Conservation (phyloP, 2,888 invertebrate genomes). For the Andrena hattorfiana region DNA sequence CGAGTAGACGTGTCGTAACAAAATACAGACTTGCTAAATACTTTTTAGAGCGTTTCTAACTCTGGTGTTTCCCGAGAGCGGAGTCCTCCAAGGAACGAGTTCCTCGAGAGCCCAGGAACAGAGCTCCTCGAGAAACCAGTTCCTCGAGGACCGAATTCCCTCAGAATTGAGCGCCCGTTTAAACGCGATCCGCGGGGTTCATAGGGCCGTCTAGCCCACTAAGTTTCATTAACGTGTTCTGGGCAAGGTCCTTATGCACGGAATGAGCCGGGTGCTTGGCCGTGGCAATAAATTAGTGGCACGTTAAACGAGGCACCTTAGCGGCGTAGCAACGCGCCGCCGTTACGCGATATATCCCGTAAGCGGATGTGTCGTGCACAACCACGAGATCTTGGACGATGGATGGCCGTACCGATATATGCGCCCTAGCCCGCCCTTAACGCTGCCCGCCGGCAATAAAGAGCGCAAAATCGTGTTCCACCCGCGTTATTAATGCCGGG, state of each 20-base stretch:
- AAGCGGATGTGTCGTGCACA: constrained; percentile 75
- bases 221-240: constrained; percentile 65
- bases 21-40: too few relatives aligned
- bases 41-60: too few relatives aligned
- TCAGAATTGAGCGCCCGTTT: constrained; percentile 19
- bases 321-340: constrained; percentile 55
- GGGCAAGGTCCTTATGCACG: constrained; percentile 43
- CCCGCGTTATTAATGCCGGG: constrained; percentile 72
- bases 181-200: constrained; percentile 38
- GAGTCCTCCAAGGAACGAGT: too few relatives aligned
- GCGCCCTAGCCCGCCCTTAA: constrained; percentile 62
- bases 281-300: constrained; percentile 67
- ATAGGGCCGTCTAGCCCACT: constrained; percentile 35
- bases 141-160: neutral
- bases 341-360: constrained; percentile 77
- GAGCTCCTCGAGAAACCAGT: neutral
- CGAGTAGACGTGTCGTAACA: too few relatives aligned
- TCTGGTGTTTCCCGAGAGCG: too few relatives aligned
- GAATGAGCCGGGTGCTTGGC: constrained; percentile 35
- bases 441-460: constrained; percentile 70
- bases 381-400: constrained; percentile 71
- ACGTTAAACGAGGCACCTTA: constrained; percentile 71
- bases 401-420: constrained; percentile 69
- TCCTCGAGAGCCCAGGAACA: too few relatives aligned
- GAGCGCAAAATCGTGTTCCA: constrained; percentile 72